A percentile compares a stretch with the other conserved stretches of the same genome.
These are phyloP conservation scores for Caenorhabditis becei DNA, from an alignment of 2,888 invertebrate genomes.

Conservation along the genomic window DNA sequence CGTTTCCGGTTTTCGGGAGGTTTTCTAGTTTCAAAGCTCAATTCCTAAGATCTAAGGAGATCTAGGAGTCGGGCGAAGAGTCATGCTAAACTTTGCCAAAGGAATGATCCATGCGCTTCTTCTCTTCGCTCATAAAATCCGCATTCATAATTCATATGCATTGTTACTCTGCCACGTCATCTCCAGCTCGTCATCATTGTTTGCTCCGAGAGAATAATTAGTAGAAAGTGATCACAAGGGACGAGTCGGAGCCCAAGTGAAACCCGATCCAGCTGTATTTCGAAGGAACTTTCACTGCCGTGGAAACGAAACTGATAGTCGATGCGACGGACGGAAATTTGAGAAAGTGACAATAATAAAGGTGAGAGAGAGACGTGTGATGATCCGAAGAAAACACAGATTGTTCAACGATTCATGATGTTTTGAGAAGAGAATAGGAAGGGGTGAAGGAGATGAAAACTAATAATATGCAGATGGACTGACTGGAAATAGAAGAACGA, in stretches of 20 bases:
- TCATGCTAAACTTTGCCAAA: neutral
- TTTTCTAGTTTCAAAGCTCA: conserved; percentile 1
- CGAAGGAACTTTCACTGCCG: neutral
- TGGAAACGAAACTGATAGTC: conserved; percentile 2
- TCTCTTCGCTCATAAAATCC: neutral
- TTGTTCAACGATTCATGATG: neutral
- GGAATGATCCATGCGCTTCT: neutral
- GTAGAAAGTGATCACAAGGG: neutral
- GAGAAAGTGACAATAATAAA: conserved; percentile 28
- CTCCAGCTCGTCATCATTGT: conserved; percentile 7
- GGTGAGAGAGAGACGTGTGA: neutral
- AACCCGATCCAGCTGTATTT: neutral
- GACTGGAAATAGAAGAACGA: neutral
- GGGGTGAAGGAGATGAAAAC: neutral
- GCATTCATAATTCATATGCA: conserved; percentile 14
- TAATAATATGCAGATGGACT: conserved; percentile 5
- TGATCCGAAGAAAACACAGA: neutral
- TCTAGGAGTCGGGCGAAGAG: no score
- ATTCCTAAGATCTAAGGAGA: neutral
- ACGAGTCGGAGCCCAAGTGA: conserved; percentile 8
- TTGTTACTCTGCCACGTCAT: conserved; percentile 9
- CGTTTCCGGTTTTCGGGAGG: neutral
- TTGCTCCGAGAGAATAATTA: conserved; percentile 15
- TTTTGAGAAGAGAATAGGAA: neutral
- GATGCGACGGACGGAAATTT: conserved; percentile 15